Evolutionary conservation across 2,888 invertebrate species (phyloP), one percentile per base, ranked within the genome.

Genomic region (Mesoligia furuncula): DNA sequence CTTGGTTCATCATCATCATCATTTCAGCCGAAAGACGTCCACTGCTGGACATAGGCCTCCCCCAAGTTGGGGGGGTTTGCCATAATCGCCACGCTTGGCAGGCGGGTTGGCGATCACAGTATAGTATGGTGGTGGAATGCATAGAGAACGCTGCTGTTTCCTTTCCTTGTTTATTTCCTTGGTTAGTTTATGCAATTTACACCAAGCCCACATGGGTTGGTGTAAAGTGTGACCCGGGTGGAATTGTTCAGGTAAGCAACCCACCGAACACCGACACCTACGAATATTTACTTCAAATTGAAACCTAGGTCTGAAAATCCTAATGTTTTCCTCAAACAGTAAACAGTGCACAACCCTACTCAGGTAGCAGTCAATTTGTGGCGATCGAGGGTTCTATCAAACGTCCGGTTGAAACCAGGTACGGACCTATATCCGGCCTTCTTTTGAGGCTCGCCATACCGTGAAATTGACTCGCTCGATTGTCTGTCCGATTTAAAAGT

Each of bases 381-480:
- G 87, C 87, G 85, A 89, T 90, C 85, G 89, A 77, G 86, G 82
- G 85, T 83, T 87, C 90, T 90, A 87, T 87, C 88, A 86, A 89
- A 87, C 85, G 89, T 84, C 88, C 90, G 90, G 90, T 91, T 91
- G 92, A 91, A 89, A 90, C 85, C 91, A 93, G 93, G 88, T 88
- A 87, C 80, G 87, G 83, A 79, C 83, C 85, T 86, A 82, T 86
- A 86, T 88, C 84, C 89, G 85, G 81, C 81, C 84, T 89, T 88
- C 93, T 93, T 95, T 95, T 94, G 93, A 91, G 80, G 89, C 83
- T 86, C 94, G 89, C 87, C 75, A 89, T 86, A 91, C 89, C 95
- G 95, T 95, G 95, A 95, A 95, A 95, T 95, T 95, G 95, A 94
- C 91, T 94, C 91, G 90, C 87, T 87, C 92, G 93, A 94, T 94